Evolutionary conservation across 2,797 vertebrate genomes (phyloP).

Genomic region (Steatocranus sp.): DNA sequence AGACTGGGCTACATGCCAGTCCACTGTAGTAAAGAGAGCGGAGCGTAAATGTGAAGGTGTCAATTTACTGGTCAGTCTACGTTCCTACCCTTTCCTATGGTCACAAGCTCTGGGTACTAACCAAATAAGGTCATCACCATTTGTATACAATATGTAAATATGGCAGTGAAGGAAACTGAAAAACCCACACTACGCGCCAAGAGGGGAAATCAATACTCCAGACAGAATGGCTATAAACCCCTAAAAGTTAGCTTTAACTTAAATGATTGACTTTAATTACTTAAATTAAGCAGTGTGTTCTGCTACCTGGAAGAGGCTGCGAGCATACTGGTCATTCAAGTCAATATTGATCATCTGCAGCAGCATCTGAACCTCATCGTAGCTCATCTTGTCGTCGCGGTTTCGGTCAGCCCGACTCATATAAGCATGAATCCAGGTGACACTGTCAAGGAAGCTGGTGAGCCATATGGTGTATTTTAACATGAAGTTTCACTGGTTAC

Average conservation of each 20-base stretch:
- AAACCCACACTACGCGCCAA: accelerated
- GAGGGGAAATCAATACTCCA: not conserved
- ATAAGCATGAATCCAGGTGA: constrained; percentile 88
- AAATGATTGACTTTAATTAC: not conserved
- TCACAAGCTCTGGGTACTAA: not conserved
- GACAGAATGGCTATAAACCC: not conserved
- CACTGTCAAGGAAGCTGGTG: constrained; percentile 71
- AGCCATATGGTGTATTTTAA: not conserved
- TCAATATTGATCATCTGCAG: constrained; percentile 93
- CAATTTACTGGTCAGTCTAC: not conserved
- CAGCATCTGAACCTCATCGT: constrained; percentile 88
- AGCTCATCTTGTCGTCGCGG: constrained; percentile 91
- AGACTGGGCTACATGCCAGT: not conserved
- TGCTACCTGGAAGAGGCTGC: constrained; percentile 86
- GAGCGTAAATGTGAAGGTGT: not conserved
- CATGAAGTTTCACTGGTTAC: not conserved
- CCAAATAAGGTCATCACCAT: not conserved
- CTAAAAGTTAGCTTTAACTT: not conserved
- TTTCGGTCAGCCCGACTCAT: constrained; percentile 86
- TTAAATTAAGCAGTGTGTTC: not conserved
- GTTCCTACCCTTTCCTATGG: not conserved
- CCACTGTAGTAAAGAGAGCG: not conserved
- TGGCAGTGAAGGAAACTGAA: not conserved
- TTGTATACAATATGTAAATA: not conserved
- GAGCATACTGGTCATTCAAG: constrained; percentile 87